Percentiles rank a stretch among this genome's conserved stretches.
phyloP scores from a whole-genome alignment of 2,797 vertebrate species.

The Chaetodon trifasciatus region DNA sequence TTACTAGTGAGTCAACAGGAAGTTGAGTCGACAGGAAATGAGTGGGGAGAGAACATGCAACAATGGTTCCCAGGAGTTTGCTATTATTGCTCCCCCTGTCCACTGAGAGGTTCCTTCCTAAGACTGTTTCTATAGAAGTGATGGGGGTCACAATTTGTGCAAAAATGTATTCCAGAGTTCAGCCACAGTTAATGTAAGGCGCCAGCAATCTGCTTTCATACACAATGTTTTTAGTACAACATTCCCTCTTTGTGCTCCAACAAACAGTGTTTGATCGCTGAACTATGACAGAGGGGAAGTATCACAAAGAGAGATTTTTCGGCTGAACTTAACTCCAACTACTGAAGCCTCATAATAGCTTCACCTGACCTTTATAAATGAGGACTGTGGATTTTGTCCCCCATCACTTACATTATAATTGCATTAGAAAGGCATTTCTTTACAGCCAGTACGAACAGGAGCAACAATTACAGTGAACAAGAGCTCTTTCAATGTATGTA shows the following conservation, averaged over 20 bases:
- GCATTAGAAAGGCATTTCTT: background rate
- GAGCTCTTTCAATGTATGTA: background rate
- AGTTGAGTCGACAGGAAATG: constrained; percentile 1
- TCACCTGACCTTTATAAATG: background rate
- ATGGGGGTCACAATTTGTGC: background rate
- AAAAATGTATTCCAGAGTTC: background rate
- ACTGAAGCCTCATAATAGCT: background rate
- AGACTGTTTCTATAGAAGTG: background rate
- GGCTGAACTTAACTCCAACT: background rate
- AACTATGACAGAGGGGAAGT: background rate
- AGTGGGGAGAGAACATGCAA: background rate
- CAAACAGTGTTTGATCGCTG: background rate
- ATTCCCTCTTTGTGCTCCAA: background rate
- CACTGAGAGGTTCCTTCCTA: background rate
- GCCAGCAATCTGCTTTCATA: background rate
- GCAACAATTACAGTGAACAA: background rate
- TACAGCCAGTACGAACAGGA: background rate
- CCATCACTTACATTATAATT: background rate
- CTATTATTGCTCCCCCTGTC: background rate
- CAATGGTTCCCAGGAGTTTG: constrained; percentile 1
- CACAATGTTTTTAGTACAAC: too few relatives aligned
- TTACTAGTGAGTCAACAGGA: background rate
- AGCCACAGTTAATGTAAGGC: background rate
- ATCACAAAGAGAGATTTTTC: background rate
- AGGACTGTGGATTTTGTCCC: background rate